These are phyloP conservation scores for Serranus cabrilla DNA, from an alignment of 2,797 vertebrate genomes.

Conservation along the genomic window DNA sequence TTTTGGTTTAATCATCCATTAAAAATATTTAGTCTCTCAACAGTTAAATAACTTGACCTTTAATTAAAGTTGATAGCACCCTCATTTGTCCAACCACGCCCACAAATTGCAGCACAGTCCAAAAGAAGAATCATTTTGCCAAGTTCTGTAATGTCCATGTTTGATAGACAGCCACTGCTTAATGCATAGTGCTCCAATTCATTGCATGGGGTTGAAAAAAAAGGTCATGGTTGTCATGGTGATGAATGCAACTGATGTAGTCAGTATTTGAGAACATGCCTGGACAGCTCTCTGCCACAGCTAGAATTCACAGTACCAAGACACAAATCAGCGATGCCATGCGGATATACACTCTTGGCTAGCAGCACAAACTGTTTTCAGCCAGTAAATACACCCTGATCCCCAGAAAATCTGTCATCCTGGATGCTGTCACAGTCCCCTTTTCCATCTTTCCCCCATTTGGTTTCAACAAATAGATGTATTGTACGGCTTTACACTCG, in stretches of 20 bases:
- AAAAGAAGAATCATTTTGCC: neutral
- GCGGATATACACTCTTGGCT: constrained; percentile 62
- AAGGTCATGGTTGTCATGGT: constrained; percentile 64
- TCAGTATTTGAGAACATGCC: constrained; percentile 44
- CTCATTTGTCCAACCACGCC: neutral
- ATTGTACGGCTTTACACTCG: neutral
- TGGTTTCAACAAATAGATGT: constrained; percentile 6
- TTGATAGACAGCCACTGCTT: constrained; percentile 18
- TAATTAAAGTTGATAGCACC: neutral
- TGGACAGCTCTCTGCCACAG: constrained; percentile 44
- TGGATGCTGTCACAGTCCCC: constrained; percentile 29
- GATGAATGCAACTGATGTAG: constrained; percentile 42
- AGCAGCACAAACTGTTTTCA: constrained; percentile 57
- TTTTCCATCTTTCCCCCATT: constrained; percentile 8
- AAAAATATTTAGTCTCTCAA: neutral
- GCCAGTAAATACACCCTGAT: constrained; percentile 64
- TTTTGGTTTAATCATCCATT: neutral
- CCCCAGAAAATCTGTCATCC: constrained; percentile 65
- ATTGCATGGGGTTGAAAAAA: constrained; percentile 3
- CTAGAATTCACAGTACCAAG: constrained; percentile 46
- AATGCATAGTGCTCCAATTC: constrained; percentile 26
- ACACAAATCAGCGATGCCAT: constrained; percentile 63
- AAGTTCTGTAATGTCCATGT: constrained; percentile 2
- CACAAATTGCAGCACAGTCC: neutral
- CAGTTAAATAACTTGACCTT: neutral